phyloP scores from a whole-genome alignment of 2,113 vertebrate genomes.

The Pteronura brasiliensis region DNA sequence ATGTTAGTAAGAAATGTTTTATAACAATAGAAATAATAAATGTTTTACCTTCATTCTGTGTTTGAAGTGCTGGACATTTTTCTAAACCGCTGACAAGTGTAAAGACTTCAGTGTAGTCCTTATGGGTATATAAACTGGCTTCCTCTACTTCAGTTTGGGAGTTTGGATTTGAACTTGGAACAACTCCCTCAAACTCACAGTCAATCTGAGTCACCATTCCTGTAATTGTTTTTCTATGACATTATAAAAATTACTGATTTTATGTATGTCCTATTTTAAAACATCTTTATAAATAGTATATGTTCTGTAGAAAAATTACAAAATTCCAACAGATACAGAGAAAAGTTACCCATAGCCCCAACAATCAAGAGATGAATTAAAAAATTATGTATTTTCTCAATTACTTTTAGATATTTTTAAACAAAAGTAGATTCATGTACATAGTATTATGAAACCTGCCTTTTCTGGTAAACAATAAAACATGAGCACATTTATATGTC shows the following conservation, averaged over 20 bases:
- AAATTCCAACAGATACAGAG: constrained; percentile 36
- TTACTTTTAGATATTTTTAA: constrained; percentile 12
- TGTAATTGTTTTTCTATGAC: constrained; percentile 71
- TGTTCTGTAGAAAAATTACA: not conserved
- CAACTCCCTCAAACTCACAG: constrained; percentile 72
- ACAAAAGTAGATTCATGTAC: not conserved
- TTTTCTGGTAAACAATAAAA: not conserved
- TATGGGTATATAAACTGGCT: not conserved
- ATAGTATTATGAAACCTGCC: not conserved
- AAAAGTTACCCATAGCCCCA: not conserved
- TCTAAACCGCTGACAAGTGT: constrained; percentile 41
- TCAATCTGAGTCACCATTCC: constrained; percentile 11
- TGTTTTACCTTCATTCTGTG: constrained; percentile 72
- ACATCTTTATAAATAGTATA: not conserved
- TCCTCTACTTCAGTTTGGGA: constrained; percentile 76
- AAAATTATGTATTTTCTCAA: constrained; percentile 3
- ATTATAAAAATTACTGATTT: constrained; percentile 44
- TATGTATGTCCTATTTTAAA: constrained; percentile 23
- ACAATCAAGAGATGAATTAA: not conserved
- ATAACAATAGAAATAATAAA: not conserved
- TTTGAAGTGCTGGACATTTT: constrained; percentile 52
- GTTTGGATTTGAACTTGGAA: constrained; percentile 86
- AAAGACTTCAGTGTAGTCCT: constrained; percentile 35
- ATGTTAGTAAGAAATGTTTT: not conserved
- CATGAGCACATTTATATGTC: not conserved